Conservation (phyloP, 2,113 vertebrate species). For the Pithys albifrons region DNA sequence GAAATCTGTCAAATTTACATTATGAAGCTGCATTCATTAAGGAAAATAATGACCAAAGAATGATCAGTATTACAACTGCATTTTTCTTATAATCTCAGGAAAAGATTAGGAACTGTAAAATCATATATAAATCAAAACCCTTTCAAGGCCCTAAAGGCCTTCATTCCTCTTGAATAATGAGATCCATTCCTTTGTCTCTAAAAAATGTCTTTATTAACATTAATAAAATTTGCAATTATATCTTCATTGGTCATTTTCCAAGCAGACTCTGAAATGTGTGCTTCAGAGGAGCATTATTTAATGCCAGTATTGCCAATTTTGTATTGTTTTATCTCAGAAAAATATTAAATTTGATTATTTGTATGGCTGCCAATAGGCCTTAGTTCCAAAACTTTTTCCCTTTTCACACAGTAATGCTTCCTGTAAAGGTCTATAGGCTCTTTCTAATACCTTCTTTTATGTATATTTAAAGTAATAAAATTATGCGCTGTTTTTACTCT, state of each 20-base stretch:
- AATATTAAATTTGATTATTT: neutral
- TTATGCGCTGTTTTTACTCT: neutral
- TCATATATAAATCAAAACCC: neutral
- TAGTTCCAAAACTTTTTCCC: neutral
- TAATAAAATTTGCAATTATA: slow-evolving; percentile 11
- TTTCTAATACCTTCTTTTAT: neutral
- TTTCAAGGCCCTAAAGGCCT: neutral
- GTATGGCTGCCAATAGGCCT: neutral
- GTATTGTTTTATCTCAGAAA: neutral
- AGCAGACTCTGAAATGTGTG: neutral
- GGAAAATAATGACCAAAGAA: neutral
- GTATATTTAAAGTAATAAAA: neutral
- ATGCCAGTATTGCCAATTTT: neutral
- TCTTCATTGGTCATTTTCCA: neutral
- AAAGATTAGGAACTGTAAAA: slow-evolving; percentile 24
- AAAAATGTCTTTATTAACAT: slow-evolving; percentile 22
- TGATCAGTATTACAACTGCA: neutral
- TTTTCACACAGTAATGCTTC: neutral
- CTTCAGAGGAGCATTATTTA: neutral
- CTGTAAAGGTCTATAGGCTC: neutral
- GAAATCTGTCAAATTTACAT: slow-evolving; percentile 11
- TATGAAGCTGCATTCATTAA: neutral
- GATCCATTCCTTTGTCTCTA: neutral
- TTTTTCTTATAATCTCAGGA: slow-evolving; percentile 1
- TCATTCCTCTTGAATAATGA: slow-evolving; percentile 14